phyloP scores from a whole-genome alignment of 2,113 vertebrate genomes.

The Burhinus bistriatus region DNA sequence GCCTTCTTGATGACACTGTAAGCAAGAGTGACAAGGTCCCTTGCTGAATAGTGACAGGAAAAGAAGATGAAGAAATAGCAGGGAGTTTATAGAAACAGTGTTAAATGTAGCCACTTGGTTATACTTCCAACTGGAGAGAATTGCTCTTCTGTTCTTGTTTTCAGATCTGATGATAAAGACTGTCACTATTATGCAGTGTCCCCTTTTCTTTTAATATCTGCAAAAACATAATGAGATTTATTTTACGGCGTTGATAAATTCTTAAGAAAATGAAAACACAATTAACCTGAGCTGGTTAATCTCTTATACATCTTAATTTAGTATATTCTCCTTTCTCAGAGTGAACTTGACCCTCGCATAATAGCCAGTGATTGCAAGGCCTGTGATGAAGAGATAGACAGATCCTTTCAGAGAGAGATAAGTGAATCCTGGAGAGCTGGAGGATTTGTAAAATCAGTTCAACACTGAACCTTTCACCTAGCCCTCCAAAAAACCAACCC shows the following conservation, averaged over 20 bases:
- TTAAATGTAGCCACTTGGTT: not conserved
- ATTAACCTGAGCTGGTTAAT: slow-evolving; percentile 53
- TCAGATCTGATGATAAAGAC: not conserved
- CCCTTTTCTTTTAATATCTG: not conserved
- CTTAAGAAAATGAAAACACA: slow-evolving; percentile 34
- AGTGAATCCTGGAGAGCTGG: not conserved
- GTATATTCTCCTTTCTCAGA: not conserved
- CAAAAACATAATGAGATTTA: not conserved
- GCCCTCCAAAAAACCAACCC: rapidly evolving
- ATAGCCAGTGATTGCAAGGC: not conserved
- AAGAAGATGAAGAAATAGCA: not conserved
- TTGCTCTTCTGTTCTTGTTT: not conserved
- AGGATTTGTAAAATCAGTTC: slow-evolving; percentile 2
- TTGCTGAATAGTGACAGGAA: not conserved
- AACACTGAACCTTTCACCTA: not conserved
- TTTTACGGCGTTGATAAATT: not conserved
- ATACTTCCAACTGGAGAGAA: not conserved
- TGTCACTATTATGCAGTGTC: not conserved
- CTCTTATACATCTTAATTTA: slow-evolving; percentile 38
- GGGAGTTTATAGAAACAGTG: not conserved
- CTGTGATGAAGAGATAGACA: slow-evolving; percentile 11
- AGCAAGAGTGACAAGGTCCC: not conserved
- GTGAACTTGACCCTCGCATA: not conserved
- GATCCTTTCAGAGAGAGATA: not conserved
- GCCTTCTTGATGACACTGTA: not conserved